These are phyloP conservation scores for Erethizon dorsatum DNA, from an alignment of 2,797 vertebrate species.

Conservation along the genomic window DNA sequence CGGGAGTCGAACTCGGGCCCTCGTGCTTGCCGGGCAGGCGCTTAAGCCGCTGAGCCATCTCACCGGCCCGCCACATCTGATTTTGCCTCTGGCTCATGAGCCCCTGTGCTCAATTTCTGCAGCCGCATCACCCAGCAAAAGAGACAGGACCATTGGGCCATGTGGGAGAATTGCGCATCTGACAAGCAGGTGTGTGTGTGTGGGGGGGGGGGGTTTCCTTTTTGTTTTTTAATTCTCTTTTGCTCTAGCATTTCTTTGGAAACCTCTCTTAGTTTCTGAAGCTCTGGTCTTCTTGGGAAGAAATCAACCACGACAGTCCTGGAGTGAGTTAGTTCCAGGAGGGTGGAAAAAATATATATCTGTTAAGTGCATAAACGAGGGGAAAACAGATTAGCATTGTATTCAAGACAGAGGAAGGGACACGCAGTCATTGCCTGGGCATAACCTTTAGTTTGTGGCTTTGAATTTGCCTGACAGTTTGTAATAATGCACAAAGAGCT, in stretches of 20 bases:
- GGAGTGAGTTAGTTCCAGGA: constrained; percentile 60
- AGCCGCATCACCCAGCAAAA: too few species aligned
- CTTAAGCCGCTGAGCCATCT: too few species aligned
- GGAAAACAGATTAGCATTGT: constrained; percentile 71
- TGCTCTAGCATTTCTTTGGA: neutral
- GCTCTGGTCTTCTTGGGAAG: constrained; percentile 39
- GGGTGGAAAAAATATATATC: neutral
- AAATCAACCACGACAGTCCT: constrained; percentile 61
- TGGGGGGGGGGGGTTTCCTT: neutral
- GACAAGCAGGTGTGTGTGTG: neutral
- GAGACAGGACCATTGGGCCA: rapidly evolving
- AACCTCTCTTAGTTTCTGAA: constrained; percentile 22
- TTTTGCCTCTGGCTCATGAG: neutral
- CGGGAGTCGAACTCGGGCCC: too few species aligned
- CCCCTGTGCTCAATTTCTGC: neutral
- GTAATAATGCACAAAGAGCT: neutral
- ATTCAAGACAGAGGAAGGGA: constrained; percentile 50
- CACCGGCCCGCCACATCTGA: neutral
- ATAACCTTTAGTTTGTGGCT: neutral
- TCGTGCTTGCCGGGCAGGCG: too few species aligned
- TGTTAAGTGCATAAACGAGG: constrained; percentile 10
- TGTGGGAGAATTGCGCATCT: rapidly evolving
- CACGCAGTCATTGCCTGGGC: neutral
- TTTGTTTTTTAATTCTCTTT: neutral
- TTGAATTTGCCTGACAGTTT: neutral